Evolutionary conservation across 1,140 invertebrate species (phyloP).

Genomic region (Telenomus remus): DNA sequence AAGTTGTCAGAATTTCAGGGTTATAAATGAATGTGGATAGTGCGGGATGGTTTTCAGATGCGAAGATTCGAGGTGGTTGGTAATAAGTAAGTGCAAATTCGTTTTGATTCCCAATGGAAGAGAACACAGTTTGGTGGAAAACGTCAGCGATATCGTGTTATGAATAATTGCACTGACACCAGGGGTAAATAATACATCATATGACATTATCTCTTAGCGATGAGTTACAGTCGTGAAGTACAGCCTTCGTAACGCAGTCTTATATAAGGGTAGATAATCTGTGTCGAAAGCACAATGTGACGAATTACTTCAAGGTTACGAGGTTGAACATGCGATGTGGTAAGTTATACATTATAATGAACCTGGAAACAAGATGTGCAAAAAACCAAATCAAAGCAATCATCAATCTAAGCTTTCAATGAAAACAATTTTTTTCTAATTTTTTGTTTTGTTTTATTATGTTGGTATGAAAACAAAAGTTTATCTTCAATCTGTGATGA

Average conservation of each 20-base stretch:
- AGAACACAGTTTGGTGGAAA: constrained; percentile 43
- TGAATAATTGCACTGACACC: constrained; percentile 73
- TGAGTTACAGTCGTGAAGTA: constrained; percentile 66
- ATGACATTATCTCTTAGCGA: constrained; percentile 66
- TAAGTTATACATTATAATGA: too few species aligned
- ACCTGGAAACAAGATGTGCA: too few species aligned
- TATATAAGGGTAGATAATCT: constrained; percentile 64
- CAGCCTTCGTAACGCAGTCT: constrained; percentile 44
- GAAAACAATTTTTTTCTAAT: too few species aligned
- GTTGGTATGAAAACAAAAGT: too few species aligned
- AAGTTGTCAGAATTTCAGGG: not conserved
- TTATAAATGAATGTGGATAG: constrained; percentile 44
- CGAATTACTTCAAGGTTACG: constrained; percentile 67
- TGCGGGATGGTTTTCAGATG: constrained; percentile 56
- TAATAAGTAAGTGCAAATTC: constrained; percentile 64
- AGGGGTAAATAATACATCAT: constrained; percentile 71
- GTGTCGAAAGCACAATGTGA: constrained; percentile 62
- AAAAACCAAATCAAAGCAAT: too few species aligned
- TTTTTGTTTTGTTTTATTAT: too few species aligned
- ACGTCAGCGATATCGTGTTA: constrained; percentile 66
- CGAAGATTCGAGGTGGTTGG: constrained; percentile 40
- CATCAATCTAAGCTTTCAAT: too few species aligned
- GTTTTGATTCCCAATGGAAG: constrained; percentile 69
- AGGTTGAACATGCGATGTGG: constrained; percentile 42
- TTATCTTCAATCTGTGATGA: too few species aligned